Conservation (phyloP, 64 coral and sea anemone species). For the Montipora cactus region DNA sequence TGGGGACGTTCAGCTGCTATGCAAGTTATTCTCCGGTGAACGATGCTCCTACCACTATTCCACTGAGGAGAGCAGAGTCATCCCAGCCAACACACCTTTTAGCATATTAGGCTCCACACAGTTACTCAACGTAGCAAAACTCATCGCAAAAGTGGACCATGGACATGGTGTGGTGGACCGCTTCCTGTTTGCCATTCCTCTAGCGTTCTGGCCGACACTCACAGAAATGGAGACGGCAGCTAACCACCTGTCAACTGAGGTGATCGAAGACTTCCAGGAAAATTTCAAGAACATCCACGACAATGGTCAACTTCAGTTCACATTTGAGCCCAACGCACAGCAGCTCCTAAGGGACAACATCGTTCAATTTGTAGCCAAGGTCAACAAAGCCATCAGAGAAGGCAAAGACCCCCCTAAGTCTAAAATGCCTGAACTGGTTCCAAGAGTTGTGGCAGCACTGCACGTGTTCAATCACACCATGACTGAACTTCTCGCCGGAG, state of each 20-base stretch:
- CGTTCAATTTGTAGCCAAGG: constrained; percentile 12
- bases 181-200: constrained; percentile 22
- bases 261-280: background rate
- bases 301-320: constrained; percentile 3
- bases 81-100: constrained; percentile 8
- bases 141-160: constrained; percentile 23
- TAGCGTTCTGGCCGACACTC: constrained; percentile 32
- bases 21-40: background rate
- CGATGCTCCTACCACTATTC: constrained; percentile 25
- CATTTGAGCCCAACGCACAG: constrained; percentile 5
- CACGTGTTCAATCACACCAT: no score
- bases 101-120: constrained; percentile 42
- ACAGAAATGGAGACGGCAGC: constrained; percentile 22
- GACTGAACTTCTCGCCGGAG: background rate
- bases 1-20: constrained; percentile 4
- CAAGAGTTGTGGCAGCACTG: background rate
- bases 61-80: background rate
- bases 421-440: constrained; percentile 26
- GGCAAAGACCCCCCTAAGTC: constrained; percentile 13
- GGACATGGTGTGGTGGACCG: constrained; percentile 46
- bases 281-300: background rate
- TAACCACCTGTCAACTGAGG: background rate
- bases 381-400: constrained; percentile 26
- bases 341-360: constrained; percentile 21
- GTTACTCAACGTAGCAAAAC: constrained; percentile 25